These are phyloP conservation scores for Pecten maximus DNA, from an alignment of 2,888 invertebrate genomes.

Conservation along the genomic window DNA sequence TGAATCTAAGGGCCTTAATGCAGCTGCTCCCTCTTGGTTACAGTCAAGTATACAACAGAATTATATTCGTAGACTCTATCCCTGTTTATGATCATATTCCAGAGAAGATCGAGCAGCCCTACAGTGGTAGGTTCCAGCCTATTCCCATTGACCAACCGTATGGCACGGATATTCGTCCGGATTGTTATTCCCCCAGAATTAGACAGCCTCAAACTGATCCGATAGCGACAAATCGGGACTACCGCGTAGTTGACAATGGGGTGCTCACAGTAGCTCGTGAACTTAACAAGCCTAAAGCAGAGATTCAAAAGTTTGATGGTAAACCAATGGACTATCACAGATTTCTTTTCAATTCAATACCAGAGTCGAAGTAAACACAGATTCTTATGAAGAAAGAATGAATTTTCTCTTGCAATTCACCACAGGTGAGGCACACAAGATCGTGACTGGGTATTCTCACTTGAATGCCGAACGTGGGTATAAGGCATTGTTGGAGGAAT, in stretches of 20 bases:
- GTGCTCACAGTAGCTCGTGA: neutral
- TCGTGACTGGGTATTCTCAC: conserved; percentile 48
- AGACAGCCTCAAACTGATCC: neutral
- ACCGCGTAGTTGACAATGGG: neutral
- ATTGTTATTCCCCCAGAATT: too few relatives aligned
- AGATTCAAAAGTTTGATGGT: conserved; percentile 50
- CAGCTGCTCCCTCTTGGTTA: too few relatives aligned
- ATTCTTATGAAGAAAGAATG: conserved; percentile 50
- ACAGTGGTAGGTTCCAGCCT: too few relatives aligned
- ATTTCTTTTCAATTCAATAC: conserved; percentile 52
- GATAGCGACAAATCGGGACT: neutral
- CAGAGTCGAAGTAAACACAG: too few relatives aligned
- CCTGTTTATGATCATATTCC: too few relatives aligned
- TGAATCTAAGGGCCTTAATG: too few relatives aligned
- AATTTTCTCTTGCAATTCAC: conserved; percentile 51
- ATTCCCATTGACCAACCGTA: too few relatives aligned
- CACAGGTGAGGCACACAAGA: conserved; percentile 47
- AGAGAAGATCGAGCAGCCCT: too few relatives aligned
- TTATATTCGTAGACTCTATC: too few relatives aligned
- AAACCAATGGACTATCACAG: conserved; percentile 49
- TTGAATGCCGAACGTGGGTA: conserved; percentile 37
- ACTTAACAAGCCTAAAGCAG: conserved; percentile 51
- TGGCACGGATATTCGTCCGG: too few relatives aligned
- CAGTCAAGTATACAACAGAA: too few relatives aligned
- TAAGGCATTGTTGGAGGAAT: conserved; percentile 40